These are phyloP conservation scores for Melanchra persicariae DNA, from an alignment of 2,888 invertebrate genomes.

Conservation along the genomic window DNA sequence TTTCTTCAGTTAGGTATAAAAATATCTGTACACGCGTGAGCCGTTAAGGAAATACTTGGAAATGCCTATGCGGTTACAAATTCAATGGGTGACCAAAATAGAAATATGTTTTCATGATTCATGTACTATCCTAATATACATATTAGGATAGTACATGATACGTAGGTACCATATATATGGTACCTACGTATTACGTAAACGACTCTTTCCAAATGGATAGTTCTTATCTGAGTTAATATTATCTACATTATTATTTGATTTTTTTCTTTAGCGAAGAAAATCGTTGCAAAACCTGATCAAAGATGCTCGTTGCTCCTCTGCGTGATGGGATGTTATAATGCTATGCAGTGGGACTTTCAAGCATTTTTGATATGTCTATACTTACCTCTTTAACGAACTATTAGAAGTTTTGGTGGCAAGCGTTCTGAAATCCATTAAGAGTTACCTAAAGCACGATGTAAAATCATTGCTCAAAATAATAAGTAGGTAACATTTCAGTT, in stretches of 20 bases:
- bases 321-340: too few relatives aligned
- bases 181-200: too few relatives aligned
- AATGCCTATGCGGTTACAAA: neutral
- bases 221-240: neutral
- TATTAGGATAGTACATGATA: too few relatives aligned
- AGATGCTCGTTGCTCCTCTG: neutral
- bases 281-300: neutral
- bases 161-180: neutral
- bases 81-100: neutral
- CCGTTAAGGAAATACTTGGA: conserved; percentile 4
- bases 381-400: neutral
- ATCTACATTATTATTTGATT: too few relatives aligned
- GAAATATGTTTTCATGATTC: neutral
- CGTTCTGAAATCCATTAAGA: neutral
- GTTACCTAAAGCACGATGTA: neutral
- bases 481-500: neutral
- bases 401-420: neutral
- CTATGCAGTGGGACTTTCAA: too few relatives aligned
- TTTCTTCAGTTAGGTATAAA: conserved; percentile 6
- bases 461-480: neutral
- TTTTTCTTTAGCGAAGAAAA: neutral
- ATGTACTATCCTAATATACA: neutral
- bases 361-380: too few relatives aligned
- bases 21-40: conserved; percentile 17
- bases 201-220: neutral